These are phyloP conservation scores for Frieseomelitta varia DNA, from an alignment of 1,140 invertebrate genomes.

Conservation along the genomic window DNA sequence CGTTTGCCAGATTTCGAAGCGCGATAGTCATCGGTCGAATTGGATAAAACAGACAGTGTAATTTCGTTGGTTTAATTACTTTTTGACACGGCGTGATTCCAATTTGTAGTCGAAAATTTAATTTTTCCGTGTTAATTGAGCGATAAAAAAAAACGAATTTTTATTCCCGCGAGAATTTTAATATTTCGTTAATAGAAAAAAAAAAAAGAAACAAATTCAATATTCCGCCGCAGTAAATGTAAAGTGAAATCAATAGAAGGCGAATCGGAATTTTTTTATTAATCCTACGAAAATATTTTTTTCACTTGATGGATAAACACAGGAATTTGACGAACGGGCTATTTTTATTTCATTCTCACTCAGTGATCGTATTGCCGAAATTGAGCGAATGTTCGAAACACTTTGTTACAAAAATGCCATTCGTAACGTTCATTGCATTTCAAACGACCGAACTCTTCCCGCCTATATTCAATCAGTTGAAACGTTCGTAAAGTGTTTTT, in stretches of 20 bases:
- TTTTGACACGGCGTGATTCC: neutral
- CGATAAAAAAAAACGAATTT: neutral
- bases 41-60: neutral
- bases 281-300: neutral
- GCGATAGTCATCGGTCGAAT: neutral
- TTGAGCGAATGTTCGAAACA: neutral
- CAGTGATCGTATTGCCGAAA: neutral
- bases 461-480: no score
- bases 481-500: conserved; percentile 31
- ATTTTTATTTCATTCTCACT: neutral
- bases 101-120: neutral
- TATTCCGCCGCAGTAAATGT: neutral
- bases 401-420: neutral
- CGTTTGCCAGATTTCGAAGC: neutral
- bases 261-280: neutral
- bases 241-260: neutral
- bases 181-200: neutral
- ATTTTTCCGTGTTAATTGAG: neutral
- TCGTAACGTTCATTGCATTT: neutral
- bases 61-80: neutral
- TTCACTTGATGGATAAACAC: neutral
- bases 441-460: neutral
- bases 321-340: neutral
- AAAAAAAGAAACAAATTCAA: neutral
- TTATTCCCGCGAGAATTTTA: neutral